phyloP scores from a whole-genome alignment of 2,797 vertebrate genomes.

The Orestias chungarensis region DNA sequence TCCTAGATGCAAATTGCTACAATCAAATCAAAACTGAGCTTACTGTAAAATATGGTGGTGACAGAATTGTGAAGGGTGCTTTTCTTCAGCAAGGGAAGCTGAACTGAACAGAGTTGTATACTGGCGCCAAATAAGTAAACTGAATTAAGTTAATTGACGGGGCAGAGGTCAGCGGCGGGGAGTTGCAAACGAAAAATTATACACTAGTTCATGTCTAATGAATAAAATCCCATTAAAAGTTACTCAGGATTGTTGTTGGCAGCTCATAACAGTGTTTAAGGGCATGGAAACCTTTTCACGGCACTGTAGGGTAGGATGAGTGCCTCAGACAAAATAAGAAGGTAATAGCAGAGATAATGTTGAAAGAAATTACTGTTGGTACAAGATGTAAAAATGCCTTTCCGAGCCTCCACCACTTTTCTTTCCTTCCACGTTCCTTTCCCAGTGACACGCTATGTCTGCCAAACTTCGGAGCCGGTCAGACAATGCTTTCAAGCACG shows the following conservation, averaged over 20 bases:
- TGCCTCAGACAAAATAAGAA: conserved; percentile 16
- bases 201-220: not conserved
- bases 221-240: not conserved
- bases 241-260: not conserved
- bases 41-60: not conserved
- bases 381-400: conserved; percentile 33
- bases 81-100: not conserved
- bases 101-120: not conserved
- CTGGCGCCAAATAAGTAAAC: not conserved
- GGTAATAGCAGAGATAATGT: not conserved
- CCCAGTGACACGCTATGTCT: conserved; percentile 31
- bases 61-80: not conserved
- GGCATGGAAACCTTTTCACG: not conserved
- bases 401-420: conserved; percentile 31
- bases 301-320: not conserved
- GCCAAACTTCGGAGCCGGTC: conserved; percentile 60
- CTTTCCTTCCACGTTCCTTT: conserved; percentile 26
- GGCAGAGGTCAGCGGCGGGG: not conserved
- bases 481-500: conserved; percentile 44
- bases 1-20: not conserved
- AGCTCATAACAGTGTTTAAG: not conserved
- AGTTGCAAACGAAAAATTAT: not conserved
- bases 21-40: not conserved
- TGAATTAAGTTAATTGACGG: not conserved
- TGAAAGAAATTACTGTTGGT: conserved; percentile 26